phyloP scores from a whole-genome alignment of 2,888 invertebrate species.

The Sphinx pinastri region DNA sequence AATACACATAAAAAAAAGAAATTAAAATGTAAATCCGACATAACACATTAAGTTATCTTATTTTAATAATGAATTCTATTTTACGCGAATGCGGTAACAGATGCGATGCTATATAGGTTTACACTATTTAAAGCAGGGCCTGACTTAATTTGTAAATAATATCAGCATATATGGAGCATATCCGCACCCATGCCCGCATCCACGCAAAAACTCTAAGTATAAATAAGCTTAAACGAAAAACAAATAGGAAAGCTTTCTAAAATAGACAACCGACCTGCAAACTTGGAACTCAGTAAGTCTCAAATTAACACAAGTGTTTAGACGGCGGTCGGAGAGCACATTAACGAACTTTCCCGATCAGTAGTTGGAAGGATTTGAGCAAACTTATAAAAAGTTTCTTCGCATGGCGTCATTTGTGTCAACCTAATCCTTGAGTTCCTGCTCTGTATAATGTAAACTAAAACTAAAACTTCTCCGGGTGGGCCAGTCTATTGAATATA shows the following conservation, averaged over 20 bases:
- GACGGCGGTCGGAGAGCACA: slow-evolving; percentile 18
- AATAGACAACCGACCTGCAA: slow-evolving; percentile 13
- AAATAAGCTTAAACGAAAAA: not conserved
- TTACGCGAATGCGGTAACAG: too few relatives aligned
- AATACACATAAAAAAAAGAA: too few relatives aligned
- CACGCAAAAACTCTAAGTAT: too few relatives aligned
- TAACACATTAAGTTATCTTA: too few relatives aligned
- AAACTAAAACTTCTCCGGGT: not conserved
- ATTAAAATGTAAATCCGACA: too few relatives aligned
- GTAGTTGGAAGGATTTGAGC: slow-evolving; percentile 17
- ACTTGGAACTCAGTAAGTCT: slow-evolving; percentile 13
- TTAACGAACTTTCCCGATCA: slow-evolving; percentile 20
- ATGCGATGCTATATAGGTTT: too few relatives aligned
- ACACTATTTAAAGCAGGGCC: too few relatives aligned
- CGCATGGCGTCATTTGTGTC: slow-evolving; percentile 7
- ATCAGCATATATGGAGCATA: not conserved
- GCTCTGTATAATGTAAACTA: slow-evolving; percentile 9
- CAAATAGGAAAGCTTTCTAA: slow-evolving; percentile 8
- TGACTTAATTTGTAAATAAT: not conserved
- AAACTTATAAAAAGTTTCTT: slow-evolving; percentile 15
- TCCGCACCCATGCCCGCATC: too few relatives aligned
- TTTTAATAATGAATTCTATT: too few relatives aligned
- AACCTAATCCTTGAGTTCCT: slow-evolving; percentile 3
- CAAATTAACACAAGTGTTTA: slow-evolving; percentile 23
- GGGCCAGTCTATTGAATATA: not conserved